Evolutionary conservation across 1,140 invertebrate genomes (phyloP).

Genomic region (Reticulitermes speratus): DNA sequence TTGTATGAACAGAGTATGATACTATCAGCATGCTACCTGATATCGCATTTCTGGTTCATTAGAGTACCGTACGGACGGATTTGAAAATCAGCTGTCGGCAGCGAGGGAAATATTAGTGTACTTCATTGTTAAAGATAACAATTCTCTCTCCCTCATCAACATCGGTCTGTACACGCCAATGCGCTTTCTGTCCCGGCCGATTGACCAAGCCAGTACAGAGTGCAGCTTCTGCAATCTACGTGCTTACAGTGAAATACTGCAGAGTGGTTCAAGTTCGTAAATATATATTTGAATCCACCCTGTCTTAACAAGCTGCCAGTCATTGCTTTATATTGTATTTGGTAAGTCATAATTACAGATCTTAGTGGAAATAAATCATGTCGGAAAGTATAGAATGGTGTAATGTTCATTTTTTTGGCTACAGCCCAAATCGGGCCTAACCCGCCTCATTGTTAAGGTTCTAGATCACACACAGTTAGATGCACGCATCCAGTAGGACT

Average conservation of each 20-base stretch:
- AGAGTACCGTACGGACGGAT: neutral
- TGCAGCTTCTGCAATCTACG: neutral
- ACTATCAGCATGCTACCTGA: neutral
- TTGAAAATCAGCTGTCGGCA: neutral
- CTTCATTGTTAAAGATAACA: neutral
- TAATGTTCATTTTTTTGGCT: too few relatives aligned
- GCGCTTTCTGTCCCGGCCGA: neutral
- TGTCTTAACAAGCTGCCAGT: too few relatives aligned
- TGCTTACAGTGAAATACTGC: neutral
- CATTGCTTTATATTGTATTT: too few relatives aligned
- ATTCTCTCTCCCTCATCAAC: neutral
- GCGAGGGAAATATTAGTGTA: neutral
- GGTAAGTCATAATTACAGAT: too few relatives aligned
- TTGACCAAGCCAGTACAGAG: neutral
- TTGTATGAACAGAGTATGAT: neutral
- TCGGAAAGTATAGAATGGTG: too few relatives aligned
- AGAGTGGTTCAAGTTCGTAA: too few relatives aligned
- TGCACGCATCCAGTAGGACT: too few relatives aligned
- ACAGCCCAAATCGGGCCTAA: too few relatives aligned
- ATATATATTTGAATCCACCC: too few relatives aligned
- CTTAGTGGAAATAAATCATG: too few relatives aligned
- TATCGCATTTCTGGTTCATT: constrained; percentile 1
- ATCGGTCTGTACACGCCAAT: neutral
- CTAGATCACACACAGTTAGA: too few relatives aligned
- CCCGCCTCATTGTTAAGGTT: too few relatives aligned